A percentile compares a stretch with the other conserved stretches of the same genome.
Evolutionary conservation across 2,113 vertebrate genomes (phyloP).

Genomic region (Tragulus kanchil): DNA sequence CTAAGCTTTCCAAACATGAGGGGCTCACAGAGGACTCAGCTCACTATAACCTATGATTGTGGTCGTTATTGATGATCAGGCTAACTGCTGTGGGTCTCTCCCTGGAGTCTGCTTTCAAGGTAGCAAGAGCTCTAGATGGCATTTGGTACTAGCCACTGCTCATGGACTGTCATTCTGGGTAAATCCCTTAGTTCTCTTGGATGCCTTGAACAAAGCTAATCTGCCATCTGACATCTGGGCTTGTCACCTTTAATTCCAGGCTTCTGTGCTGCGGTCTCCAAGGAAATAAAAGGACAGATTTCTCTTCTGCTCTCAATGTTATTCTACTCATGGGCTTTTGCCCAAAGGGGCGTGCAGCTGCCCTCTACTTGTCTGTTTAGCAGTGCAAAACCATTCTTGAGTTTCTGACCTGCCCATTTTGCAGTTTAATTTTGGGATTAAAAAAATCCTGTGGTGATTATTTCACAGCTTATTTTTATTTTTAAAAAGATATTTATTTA

Average conservation of each 20-base stretch:
- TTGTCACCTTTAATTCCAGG: constrained; percentile 75
- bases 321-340: background rate
- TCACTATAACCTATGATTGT: background rate
- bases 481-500: background rate
- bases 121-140: constrained; percentile 16
- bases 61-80: background rate
- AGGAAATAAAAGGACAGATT: constrained; percentile 80
- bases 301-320: constrained; percentile 58
- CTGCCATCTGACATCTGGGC: constrained; percentile 59
- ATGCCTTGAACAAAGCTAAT: constrained; percentile 61
- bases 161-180: constrained; percentile 43
- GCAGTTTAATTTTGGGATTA: constrained; percentile 11
- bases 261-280: constrained; percentile 64
- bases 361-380: background rate
- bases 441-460: background rate
- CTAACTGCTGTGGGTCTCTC: background rate
- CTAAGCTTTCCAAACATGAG: constrained; percentile 55
- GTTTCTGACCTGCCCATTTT: constrained; percentile 37
- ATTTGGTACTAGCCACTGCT: constrained; percentile 41
- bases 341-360: background rate
- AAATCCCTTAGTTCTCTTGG: constrained; percentile 73
- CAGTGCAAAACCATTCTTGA: constrained; percentile 2
- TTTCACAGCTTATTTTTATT: background rate
- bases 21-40: background rate
- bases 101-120: constrained; percentile 47